Percentiles rank a stretch among this genome's conserved stretches.
These are phyloP conservation scores for Apostichopus californicus DNA, from an alignment of 35 echinoderm and acorn worm species.

Conservation along the genomic window DNA sequence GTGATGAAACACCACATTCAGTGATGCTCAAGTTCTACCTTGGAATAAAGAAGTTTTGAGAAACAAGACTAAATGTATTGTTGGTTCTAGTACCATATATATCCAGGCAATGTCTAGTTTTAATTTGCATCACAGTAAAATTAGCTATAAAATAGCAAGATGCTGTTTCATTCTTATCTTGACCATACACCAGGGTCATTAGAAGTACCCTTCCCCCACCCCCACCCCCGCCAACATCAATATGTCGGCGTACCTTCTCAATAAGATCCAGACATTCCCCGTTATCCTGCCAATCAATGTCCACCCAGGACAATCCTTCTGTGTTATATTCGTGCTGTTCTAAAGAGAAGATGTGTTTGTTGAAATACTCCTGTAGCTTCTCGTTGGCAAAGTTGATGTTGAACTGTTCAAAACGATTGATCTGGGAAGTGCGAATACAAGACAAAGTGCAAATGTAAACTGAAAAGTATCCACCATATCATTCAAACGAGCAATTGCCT, in stretches of 20 bases:
- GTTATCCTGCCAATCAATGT: slow-evolving; percentile 98
- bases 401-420: slow-evolving; percentile 98
- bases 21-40: too few relatives aligned
- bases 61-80: too few relatives aligned
- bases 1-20: too few relatives aligned
- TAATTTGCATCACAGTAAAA: too few relatives aligned
- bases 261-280: slow-evolving; percentile 96
- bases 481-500: too few relatives aligned
- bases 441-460: neutral
- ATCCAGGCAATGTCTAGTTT: too few relatives aligned
- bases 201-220: neutral
- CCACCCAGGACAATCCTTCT: slow-evolving; percentile 95
- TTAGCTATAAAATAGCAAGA: too few relatives aligned
- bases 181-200: neutral
- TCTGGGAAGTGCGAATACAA: slow-evolving; percentile 40
- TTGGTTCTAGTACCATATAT: too few relatives aligned
- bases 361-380: slow-evolving; percentile 99
- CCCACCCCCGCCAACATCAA: neutral
- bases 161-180: too few relatives aligned
- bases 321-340: slow-evolving; percentile 98
- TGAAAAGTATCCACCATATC: too few relatives aligned
- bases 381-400: slow-evolving; percentile 99
- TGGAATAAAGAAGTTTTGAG: too few relatives aligned
- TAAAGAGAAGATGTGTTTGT: slow-evolving; percentile 99
- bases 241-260: slow-evolving; percentile 66